Percentiles rank a stretch among this genome's conserved stretches.
phyloP scores from a whole-genome alignment of 2,113 vertebrate genomes.

The Ptyas mucosa region DNA sequence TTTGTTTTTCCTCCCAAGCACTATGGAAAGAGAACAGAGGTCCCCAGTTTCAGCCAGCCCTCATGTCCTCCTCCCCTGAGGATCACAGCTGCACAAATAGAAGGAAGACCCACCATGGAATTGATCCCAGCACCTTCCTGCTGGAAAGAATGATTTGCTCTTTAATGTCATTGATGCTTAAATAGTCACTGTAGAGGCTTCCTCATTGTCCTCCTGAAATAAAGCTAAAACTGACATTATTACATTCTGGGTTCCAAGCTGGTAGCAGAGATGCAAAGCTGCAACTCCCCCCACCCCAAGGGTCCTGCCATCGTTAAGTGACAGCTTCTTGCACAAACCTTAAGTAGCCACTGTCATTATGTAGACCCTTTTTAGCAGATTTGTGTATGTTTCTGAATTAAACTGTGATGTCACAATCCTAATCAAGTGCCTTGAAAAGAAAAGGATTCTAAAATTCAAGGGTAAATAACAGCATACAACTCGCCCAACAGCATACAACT shows the following conservation, averaged over 20 bases:
- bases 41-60: constrained; percentile 78
- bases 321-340: background rate
- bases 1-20: constrained; percentile 97
- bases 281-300: constrained; percentile 61
- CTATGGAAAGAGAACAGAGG: constrained; percentile 95
- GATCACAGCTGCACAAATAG: constrained; percentile 86
- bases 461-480: background rate
- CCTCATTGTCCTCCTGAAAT: constrained; percentile 70
- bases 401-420: constrained; percentile 36
- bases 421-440: background rate
- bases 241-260: constrained; percentile 68
- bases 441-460: constrained; percentile 18
- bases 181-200: constrained; percentile 74
- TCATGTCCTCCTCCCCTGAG: constrained; percentile 81
- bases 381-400: constrained; percentile 57
- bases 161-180: constrained; percentile 74
- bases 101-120: constrained; percentile 67
- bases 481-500: background rate
- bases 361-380: constrained; percentile 77
- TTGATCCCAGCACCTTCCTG: constrained; percentile 87
- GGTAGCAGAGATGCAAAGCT: constrained; percentile 59
- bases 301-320: constrained; percentile 47
- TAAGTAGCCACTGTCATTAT: constrained; percentile 70
- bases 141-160: constrained; percentile 93
- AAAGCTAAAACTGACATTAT: constrained; percentile 75